A percentile compares a stretch with the other conserved stretches of the same genome.
phyloP scores from a whole-genome alignment of 2,113 vertebrate species.

The Sinocyclocheilus maitianheensis region DNA sequence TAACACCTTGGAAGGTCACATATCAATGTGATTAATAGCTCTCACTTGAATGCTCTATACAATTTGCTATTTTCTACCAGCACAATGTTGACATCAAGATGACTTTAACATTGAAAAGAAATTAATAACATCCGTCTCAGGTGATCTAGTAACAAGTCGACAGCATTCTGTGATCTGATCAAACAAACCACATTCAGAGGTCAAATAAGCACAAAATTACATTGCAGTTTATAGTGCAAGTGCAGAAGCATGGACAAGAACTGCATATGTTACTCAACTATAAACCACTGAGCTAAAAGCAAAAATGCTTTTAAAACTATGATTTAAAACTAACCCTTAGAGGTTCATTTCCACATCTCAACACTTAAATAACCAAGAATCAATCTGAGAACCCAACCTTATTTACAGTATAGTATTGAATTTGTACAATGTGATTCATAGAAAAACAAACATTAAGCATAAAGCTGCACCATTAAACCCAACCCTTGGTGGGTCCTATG shows the following conservation, averaged over 20 bases:
- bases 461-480: not conserved
- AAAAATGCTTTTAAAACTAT: no score
- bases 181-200: not conserved
- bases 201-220: not conserved
- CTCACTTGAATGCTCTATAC: slow-evolving; percentile 1
- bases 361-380: not conserved
- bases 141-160: not conserved
- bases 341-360: not conserved
- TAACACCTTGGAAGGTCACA: not conserved
- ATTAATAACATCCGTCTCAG: not conserved
- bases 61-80: not conserved
- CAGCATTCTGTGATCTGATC: not conserved
- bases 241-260: not conserved
- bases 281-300: not conserved
- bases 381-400: not conserved
- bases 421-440: not conserved
- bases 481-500: not conserved
- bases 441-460: not conserved
- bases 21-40: not conserved
- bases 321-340: not conserved
- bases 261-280: not conserved
- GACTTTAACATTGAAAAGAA: not conserved
- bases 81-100: not conserved
- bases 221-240: not conserved
- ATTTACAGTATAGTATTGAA: not conserved